Conservation (phyloP, 2,113 vertebrate species). For the Hypanus sabinus region DNA sequence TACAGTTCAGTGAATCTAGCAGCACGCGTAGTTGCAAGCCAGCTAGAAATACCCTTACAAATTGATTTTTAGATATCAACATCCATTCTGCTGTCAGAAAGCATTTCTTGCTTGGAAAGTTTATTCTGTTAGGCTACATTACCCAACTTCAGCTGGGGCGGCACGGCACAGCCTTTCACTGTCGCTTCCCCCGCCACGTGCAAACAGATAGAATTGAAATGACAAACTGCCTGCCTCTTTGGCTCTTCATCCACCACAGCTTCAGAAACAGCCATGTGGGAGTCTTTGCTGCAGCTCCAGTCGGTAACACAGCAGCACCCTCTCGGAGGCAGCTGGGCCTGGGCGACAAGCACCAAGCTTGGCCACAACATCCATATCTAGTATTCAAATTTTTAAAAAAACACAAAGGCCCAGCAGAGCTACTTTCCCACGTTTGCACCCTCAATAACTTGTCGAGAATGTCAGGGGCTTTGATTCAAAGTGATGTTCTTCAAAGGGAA, state of each 20-base stretch:
- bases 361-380: no score
- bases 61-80: slow-evolving; percentile 38
- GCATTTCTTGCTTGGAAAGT: slow-evolving; percentile 36
- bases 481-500: neutral
- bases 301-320: no score
- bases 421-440: neutral
- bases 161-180: slow-evolving; percentile 19
- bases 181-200: neutral
- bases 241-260: neutral
- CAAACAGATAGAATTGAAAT: slow-evolving; percentile 15
- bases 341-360: no score
- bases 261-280: neutral
- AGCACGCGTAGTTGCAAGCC: slow-evolving; percentile 30
- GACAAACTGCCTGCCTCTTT: slow-evolving; percentile 11
- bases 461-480: neutral
- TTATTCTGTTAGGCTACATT: slow-evolving; percentile 38
- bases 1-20: slow-evolving; percentile 35
- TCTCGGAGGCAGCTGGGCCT: no score
- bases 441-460: neutral
- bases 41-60: slow-evolving; percentile 33
- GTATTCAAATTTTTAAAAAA: no score
- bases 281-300: no score
- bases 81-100: slow-evolving; percentile 34
- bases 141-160: slow-evolving; percentile 8
- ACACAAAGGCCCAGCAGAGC: neutral